Percentiles rank a stretch among this genome's conserved stretches.
Conservation (phyloP, 2,888 invertebrate genomes). For the Ctenicera cuprea region DNA sequence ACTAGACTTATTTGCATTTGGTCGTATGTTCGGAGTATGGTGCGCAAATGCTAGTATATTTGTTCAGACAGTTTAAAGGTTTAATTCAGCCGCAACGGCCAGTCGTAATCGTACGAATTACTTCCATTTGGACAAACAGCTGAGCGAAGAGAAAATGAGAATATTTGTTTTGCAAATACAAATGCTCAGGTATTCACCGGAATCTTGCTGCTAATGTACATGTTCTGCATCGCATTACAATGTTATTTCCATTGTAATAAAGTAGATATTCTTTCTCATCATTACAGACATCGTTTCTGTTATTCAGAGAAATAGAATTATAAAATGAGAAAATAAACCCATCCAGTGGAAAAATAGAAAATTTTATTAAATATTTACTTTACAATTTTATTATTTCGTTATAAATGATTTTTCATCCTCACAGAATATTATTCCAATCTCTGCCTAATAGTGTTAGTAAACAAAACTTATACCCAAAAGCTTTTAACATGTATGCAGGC, state of each 20-base stretch:
- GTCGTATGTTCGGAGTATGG: slow-evolving; percentile 39
- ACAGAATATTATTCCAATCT: too few species aligned
- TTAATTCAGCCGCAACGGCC: slow-evolving; percentile 44
- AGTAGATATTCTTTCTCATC: background rate
- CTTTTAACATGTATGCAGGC: too few species aligned
- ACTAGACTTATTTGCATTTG: slow-evolving; percentile 41
- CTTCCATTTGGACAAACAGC: slow-evolving; percentile 43
- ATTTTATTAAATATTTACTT: too few species aligned
- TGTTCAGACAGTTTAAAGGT: slow-evolving; percentile 43
- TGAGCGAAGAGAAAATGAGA: slow-evolving; percentile 35
- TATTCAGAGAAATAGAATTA: too few species aligned
- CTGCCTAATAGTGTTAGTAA: too few species aligned
- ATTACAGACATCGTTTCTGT: background rate
- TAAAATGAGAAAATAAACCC: too few species aligned
- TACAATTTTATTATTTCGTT: too few species aligned
- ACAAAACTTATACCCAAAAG: too few species aligned
- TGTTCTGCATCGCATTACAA: background rate
- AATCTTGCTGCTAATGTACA: background rate
- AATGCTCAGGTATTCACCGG: slow-evolving; percentile 17
- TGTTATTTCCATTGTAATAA: background rate
- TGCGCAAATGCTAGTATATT: slow-evolving; percentile 39
- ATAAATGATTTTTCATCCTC: too few species aligned
- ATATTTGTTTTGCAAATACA: slow-evolving; percentile 24
- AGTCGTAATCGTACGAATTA: slow-evolving; percentile 41
- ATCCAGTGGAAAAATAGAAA: too few species aligned